phyloP scores from a whole-genome alignment of 2,888 invertebrate species.

The Cephus runcator region DNA sequence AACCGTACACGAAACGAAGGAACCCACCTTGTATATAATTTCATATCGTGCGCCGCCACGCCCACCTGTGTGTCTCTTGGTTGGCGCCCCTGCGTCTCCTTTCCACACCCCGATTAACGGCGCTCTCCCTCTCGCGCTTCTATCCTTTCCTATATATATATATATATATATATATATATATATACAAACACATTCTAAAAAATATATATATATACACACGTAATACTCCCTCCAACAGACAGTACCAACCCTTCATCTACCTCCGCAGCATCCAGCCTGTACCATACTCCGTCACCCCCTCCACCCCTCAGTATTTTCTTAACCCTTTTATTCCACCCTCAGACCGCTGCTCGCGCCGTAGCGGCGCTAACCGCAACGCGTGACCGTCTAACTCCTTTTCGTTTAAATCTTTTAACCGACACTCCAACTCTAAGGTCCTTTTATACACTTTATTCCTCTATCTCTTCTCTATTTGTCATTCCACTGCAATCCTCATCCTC shows the following conservation, averaged over 20 bases:
- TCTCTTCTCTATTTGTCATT: neutral
- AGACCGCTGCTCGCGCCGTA: neutral
- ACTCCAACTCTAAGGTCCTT: slow-evolving; percentile 5
- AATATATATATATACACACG: neutral
- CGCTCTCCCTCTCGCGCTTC: neutral
- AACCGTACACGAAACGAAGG: slow-evolving; percentile 31
- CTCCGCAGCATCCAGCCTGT: neutral
- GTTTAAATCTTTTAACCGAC: slow-evolving; percentile 30
- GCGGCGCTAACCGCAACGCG: slow-evolving; percentile 58
- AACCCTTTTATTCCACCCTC: neutral
- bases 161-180: neutral
- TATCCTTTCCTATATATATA: neutral
- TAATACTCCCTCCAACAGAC: neutral
- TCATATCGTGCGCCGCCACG: slow-evolving; percentile 49
- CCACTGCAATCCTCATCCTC: neutral
- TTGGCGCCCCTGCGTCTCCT: slow-evolving; percentile 45
- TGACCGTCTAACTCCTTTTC: slow-evolving; percentile 64
- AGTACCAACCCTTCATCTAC: neutral
- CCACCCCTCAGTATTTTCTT: slow-evolving; percentile 19
- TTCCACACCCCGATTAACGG: slow-evolving; percentile 17
- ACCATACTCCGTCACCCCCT: slow-evolving; percentile 9
- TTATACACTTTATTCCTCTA: neutral
- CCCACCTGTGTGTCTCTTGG: slow-evolving; percentile 55
- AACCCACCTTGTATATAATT: slow-evolving; percentile 33
- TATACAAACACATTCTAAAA: neutral